phyloP scores from a whole-genome alignment of 2,113 vertebrate genomes.

The Coryphaenoides rupestris region DNA sequence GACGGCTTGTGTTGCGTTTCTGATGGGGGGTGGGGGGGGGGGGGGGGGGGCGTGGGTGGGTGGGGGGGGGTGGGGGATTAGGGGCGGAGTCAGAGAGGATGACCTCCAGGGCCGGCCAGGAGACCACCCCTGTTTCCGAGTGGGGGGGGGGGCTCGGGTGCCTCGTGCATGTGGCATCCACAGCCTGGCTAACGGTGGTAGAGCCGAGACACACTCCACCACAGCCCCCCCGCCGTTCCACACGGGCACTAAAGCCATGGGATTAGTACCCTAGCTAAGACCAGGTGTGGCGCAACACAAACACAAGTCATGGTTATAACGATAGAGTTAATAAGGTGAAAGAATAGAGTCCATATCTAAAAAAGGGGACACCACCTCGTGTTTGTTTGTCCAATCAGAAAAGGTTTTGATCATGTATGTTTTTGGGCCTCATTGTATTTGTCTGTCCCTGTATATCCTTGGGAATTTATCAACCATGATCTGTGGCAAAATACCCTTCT shows the following conservation, averaged over 20 bases:
- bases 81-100: constrained; percentile 63
- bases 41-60: constrained; percentile 66
- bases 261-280: too few relatives aligned
- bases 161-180: neutral
- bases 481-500: too few relatives aligned
- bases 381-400: too few relatives aligned
- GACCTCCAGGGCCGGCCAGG: constrained; percentile 43
- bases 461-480: too few relatives aligned
- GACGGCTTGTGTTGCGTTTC: constrained; percentile 55
- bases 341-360: too few relatives aligned
- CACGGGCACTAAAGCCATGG: neutral
- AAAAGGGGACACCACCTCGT: too few relatives aligned
- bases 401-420: too few relatives aligned
- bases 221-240: neutral
- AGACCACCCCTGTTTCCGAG: constrained; percentile 27
- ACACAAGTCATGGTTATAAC: too few relatives aligned
- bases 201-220: constrained; percentile 7
- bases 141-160: constrained; percentile 34
- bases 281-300: too few relatives aligned
- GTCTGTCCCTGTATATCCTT: too few relatives aligned
- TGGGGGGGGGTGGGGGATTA: constrained; percentile 66
- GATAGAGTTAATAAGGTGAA: too few relatives aligned
- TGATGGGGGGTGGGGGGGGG: constrained; percentile 64
- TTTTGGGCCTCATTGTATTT: too few relatives aligned
- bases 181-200: neutral